phyloP scores from a whole-genome alignment of 2,888 invertebrate species.

The Phortica magna region DNA sequence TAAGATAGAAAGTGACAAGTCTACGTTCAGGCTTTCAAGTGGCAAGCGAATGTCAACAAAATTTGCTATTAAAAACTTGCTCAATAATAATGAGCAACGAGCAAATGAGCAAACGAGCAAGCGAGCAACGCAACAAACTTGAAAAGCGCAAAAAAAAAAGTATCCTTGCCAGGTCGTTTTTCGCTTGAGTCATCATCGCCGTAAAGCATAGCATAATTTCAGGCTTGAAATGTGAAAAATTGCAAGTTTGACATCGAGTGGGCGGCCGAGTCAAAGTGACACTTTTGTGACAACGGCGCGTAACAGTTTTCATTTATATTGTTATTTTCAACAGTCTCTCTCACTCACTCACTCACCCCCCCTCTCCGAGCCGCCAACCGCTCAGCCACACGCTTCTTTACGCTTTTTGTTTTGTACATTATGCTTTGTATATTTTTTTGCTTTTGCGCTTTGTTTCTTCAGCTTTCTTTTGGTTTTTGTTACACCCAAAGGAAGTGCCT shows the following conservation, averaged over 20 bases:
- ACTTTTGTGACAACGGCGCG: conserved; percentile 22
- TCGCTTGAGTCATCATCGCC: background rate
- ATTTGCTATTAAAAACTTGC: background rate
- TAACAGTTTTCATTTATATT: conserved; percentile 17
- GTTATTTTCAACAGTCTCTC: background rate
- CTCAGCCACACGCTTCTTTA: background rate
- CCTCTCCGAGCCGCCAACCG: too few species aligned
- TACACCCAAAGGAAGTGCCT: conserved; percentile 5
- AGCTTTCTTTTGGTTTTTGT: background rate
- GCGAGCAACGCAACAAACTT: background rate
- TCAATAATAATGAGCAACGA: background rate
- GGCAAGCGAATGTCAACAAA: background rate
- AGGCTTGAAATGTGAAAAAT: conserved; percentile 23
- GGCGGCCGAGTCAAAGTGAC: conserved; percentile 9
- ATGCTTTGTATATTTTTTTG: background rate
- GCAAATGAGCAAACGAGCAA: background rate
- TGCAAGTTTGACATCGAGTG: conserved; percentile 13
- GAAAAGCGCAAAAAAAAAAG: background rate
- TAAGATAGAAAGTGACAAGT: conserved; percentile 4
- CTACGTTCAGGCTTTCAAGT: background rate
- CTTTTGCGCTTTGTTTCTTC: background rate
- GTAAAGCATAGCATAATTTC: conserved; percentile 25
- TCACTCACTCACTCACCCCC: too few species aligned
- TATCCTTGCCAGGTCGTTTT: background rate
- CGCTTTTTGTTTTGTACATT: background rate